Evolutionary conservation across 2,888 invertebrate species (phyloP).

Genomic region (Ditylenchus weischeri): DNA sequence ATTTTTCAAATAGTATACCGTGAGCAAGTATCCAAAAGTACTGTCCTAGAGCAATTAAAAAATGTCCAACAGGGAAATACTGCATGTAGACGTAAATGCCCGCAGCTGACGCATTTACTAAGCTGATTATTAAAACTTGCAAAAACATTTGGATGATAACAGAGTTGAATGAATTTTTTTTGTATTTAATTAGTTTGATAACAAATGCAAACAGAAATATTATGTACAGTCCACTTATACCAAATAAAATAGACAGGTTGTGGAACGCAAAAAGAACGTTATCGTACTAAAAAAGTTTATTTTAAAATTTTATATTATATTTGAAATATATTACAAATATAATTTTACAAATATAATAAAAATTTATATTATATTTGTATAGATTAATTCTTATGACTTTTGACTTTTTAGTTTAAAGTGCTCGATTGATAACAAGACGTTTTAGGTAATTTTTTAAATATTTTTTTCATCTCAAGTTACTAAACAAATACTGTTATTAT

Average conservation of each 20-base stretch:
- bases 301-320: not conserved
- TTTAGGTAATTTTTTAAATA: too few species aligned
- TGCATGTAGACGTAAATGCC: constrained; percentile 7
- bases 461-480: too few species aligned
- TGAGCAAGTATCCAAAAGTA: constrained; percentile 5
- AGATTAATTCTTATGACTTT: too few species aligned
- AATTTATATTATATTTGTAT: too few species aligned
- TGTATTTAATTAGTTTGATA: not conserved
- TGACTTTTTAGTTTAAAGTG: too few species aligned
- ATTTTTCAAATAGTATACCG: not conserved
- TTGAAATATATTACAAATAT: too few species aligned
- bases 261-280: constrained; percentile 6
- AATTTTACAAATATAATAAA: too few species aligned
- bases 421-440: too few species aligned
- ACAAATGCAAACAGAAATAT: constrained; percentile 1
- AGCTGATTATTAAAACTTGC: constrained; percentile 2
- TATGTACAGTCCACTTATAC: not conserved
- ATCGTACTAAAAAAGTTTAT: constrained; percentile 1
- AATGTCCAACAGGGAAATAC: not conserved
- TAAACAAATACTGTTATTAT: too few species aligned
- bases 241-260: constrained; percentile 2
- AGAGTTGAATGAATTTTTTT: not conserved
- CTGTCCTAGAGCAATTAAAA: constrained; percentile 4
- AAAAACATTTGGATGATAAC: not conserved
- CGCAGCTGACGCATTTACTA: constrained; percentile 1